Percentiles rank a stretch among this genome's conserved stretches.
Evolutionary conservation across 2,797 vertebrate species (phyloP).

Genomic region (Myripristis murdjan): DNA sequence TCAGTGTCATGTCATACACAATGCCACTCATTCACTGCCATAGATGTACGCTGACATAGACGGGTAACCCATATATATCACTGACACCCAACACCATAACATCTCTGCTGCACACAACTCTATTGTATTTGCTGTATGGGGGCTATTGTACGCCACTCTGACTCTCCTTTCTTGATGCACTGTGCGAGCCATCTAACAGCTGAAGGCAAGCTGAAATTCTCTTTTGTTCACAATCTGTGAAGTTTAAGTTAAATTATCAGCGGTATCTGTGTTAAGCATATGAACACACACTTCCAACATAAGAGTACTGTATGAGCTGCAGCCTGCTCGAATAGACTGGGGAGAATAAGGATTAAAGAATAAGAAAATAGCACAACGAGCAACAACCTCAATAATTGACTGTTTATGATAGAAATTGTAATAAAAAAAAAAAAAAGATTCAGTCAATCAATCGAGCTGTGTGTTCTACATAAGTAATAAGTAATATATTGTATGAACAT

Average conservation of each 20-base stretch:
- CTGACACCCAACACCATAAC: constrained; percentile 71
- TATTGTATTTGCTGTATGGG: constrained; percentile 55
- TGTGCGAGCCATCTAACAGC: constrained; percentile 15
- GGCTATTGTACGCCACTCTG: constrained; percentile 44
- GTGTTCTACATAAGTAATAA: too few relatives aligned
- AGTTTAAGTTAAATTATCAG: constrained; percentile 52
- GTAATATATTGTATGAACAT: too few relatives aligned
- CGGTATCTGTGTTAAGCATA: constrained; percentile 40
- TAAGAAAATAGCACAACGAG: constrained; percentile 29
- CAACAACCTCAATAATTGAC: constrained; percentile 53
- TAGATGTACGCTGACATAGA: constrained; percentile 62
- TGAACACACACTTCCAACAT: constrained; percentile 1
- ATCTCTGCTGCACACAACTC: constrained; percentile 49
- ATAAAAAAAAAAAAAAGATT: too few relatives aligned
- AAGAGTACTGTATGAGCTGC: not conserved
- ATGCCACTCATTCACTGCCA: constrained; percentile 60
- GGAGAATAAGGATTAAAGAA: too few relatives aligned
- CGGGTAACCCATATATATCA: constrained; percentile 60
- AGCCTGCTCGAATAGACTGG: not conserved
- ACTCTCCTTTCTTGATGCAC: constrained; percentile 53
- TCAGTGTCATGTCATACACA: constrained; percentile 66
- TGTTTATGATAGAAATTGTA: too few relatives aligned
- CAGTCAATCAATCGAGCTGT: too few relatives aligned
- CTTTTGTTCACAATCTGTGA: constrained; percentile 38
- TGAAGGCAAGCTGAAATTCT: constrained; percentile 26